Percentiles rank a stretch among this genome's conserved stretches.
These are phyloP conservation scores for Epizoanthus ramosus DNA, from an alignment of 92 coral and sea anemone species.

Conservation along the genomic window DNA sequence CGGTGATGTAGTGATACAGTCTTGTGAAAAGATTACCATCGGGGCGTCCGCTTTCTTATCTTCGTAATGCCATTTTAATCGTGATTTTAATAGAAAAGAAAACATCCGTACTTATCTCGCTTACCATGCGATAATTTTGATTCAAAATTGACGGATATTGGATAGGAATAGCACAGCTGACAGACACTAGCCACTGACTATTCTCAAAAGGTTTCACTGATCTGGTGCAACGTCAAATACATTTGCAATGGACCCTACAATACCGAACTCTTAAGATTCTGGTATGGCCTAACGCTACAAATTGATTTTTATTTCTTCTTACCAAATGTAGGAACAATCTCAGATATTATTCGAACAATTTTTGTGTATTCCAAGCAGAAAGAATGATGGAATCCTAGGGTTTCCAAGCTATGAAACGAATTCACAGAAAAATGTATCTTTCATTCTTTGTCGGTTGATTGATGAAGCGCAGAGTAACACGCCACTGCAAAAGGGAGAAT, in stretches of 20 bases:
- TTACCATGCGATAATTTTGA: constrained; percentile 35
- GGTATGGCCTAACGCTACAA: too few relatives aligned
- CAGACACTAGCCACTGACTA: background rate
- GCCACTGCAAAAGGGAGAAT: background rate
- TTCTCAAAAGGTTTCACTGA: too few relatives aligned
- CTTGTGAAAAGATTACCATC: constrained; percentile 24
- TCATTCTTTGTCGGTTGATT: constrained; percentile 22
- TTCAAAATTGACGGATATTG: constrained; percentile 27
- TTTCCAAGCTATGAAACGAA: background rate
- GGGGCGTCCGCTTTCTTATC: constrained; percentile 32
- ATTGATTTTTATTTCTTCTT: background rate
- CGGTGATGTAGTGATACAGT: constrained; percentile 13
- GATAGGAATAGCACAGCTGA: constrained; percentile 25
- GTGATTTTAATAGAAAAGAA: constrained; percentile 22
- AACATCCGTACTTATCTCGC: constrained; percentile 33
- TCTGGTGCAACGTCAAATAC: too few relatives aligned
- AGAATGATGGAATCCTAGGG: constrained; percentile 12
- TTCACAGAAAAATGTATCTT: constrained; percentile 22
- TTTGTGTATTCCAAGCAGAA: constrained; percentile 1
- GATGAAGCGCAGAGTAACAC: constrained; percentile 8
- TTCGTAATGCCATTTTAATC: constrained; percentile 17
- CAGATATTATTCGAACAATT: constrained; percentile 2
- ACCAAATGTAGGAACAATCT: background rate
- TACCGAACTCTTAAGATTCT: too few relatives aligned
- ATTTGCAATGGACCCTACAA: too few relatives aligned